A percentile compares a stretch with the other conserved stretches of the same genome.
Evolutionary conservation across 2,113 vertebrate genomes (phyloP).

Genomic region (Pteropus alecto): DNA sequence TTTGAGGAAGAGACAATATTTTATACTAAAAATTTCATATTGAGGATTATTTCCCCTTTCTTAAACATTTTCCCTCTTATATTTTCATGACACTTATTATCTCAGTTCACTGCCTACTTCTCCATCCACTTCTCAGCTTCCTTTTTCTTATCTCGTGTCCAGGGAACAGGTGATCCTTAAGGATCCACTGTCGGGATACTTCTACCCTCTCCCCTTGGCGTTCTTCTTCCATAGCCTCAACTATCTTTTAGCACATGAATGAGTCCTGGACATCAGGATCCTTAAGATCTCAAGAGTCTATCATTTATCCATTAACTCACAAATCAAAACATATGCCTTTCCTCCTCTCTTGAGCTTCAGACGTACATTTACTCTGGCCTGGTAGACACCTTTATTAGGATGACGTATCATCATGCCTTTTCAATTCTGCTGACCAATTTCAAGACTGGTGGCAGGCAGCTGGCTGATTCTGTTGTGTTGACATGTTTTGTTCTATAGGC

Average conservation of each 20-base stretch:
- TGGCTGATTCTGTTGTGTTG: neutral
- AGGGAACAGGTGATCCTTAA: neutral
- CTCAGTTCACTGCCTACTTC: neutral
- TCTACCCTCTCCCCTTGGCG: neutral
- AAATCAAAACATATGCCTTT: neutral
- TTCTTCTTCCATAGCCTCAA: neutral
- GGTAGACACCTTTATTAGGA: neutral
- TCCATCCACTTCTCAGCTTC: neutral
- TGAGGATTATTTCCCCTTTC: neutral
- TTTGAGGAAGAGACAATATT: neutral
- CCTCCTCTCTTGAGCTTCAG: neutral
- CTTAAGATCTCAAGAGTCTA: neutral
- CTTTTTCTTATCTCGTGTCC: neutral
- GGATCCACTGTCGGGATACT: accelerated
- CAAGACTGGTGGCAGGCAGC: neutral
- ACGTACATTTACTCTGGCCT: neutral
- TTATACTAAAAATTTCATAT: neutral
- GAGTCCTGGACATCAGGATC: neutral
- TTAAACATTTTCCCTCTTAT: neutral
- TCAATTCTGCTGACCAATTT: neutral
- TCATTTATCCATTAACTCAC: neutral
- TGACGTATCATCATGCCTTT: neutral
- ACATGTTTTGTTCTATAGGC: neutral
- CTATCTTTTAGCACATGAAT: neutral
- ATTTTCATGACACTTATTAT: neutral